A percentile compares a stretch with the other conserved stretches of the same genome.
These are phyloP conservation scores for Mya arenaria DNA, from an alignment of 1,140 invertebrate species.

Conservation along the genomic window DNA sequence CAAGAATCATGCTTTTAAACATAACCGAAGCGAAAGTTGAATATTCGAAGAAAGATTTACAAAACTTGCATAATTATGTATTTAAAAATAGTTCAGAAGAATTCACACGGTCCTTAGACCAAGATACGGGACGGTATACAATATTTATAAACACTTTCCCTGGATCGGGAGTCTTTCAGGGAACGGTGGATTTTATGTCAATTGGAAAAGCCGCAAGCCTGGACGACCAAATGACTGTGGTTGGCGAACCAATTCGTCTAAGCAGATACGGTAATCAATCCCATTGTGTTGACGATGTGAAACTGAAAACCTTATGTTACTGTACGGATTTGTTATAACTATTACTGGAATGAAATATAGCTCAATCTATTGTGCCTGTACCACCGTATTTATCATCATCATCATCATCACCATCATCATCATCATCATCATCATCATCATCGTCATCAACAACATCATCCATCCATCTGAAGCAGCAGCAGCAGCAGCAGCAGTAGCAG, in stretches of 20 bases:
- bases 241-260: slow-evolving; percentile 75
- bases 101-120: slow-evolving; percentile 24
- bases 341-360: too few species aligned
- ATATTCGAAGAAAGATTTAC: slow-evolving; percentile 15
- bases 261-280: slow-evolving; percentile 75
- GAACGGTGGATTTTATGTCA: slow-evolving; percentile 35
- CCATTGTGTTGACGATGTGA: slow-evolving; percentile 65
- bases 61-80: too few species aligned
- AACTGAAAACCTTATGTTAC: slow-evolving; percentile 36
- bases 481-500: too few species aligned
- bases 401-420: too few species aligned
- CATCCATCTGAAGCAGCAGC: too few species aligned
- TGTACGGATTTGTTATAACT: too few species aligned
- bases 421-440: too few species aligned
- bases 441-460: too few species aligned
- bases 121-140: slow-evolving; percentile 25
- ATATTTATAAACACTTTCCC: slow-evolving; percentile 71
- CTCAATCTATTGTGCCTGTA: too few species aligned
- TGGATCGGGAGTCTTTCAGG: slow-evolving; percentile 75
- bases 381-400: too few species aligned
- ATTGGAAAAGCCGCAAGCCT: slow-evolving; percentile 4
- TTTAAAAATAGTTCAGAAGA: slow-evolving; percentile 18
- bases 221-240: slow-evolving; percentile 61
- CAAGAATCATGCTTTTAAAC: slow-evolving; percentile 10
- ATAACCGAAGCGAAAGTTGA: slow-evolving; percentile 24